Percentiles rank a stretch among this genome's conserved stretches.
Evolutionary conservation across 1,140 invertebrate species (phyloP).

Genomic region (Oppia nitens): DNA sequence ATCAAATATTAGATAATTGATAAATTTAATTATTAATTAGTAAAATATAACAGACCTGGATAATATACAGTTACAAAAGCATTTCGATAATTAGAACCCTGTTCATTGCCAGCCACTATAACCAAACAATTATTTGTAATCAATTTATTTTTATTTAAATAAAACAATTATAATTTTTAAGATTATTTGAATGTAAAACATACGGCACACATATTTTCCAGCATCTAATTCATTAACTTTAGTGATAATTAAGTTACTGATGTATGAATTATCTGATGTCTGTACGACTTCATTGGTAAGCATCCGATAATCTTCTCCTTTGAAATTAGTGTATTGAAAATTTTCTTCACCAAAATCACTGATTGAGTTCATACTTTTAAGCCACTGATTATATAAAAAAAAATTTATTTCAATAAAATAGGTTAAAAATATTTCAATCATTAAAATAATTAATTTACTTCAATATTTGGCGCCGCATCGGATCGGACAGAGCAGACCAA

Average conservation of each 20-base stretch:
- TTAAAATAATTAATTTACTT: slow-evolving; percentile 13
- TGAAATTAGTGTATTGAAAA: background rate
- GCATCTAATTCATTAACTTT: slow-evolving; percentile 17
- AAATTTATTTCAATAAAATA: background rate
- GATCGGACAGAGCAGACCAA: background rate
- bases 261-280: slow-evolving; percentile 19
- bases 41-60: background rate
- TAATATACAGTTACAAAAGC: background rate
- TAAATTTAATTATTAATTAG: background rate
- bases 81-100: background rate
- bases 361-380: background rate
- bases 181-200: background rate
- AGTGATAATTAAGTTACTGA: slow-evolving; percentile 23
- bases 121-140: background rate
- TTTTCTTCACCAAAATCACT: background rate
- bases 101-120: background rate
- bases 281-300: background rate
- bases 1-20: background rate
- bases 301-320: background rate
- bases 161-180: no score
- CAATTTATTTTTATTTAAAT: no score
- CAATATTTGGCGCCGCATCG: slow-evolving; percentile 16
- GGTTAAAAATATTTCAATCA: no score
- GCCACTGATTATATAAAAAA: background rate
- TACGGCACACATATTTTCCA: slow-evolving; percentile 24